These are phyloP conservation scores for Tupiocoris notatus DNA, from an alignment of 2,888 invertebrate species.

Conservation along the genomic window DNA sequence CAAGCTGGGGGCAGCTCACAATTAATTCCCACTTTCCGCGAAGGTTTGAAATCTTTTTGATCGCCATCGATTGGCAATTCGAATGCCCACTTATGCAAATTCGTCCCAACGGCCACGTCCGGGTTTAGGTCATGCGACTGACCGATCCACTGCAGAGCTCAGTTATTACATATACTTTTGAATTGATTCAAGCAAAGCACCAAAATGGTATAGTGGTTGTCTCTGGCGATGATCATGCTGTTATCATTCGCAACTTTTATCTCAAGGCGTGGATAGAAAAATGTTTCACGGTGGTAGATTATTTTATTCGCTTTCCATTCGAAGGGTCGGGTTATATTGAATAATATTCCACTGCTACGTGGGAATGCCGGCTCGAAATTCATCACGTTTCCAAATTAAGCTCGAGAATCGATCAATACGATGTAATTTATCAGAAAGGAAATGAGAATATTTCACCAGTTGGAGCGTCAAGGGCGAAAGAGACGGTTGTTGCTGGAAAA, in stretches of 20 bases:
- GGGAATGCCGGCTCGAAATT: too few species aligned
- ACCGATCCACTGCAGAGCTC: background rate
- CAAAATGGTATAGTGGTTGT: too few species aligned
- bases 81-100: background rate
- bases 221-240: too few species aligned
- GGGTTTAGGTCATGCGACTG: background rate
- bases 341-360: too few species aligned
- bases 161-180: background rate
- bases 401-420: background rate
- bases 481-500: background rate
- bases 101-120: background rate
- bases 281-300: too few species aligned
- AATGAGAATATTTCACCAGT: background rate
- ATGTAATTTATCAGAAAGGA: background rate
- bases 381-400: background rate
- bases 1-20: background rate
- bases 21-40: background rate
- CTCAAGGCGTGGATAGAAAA: too few species aligned
- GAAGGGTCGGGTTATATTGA: too few species aligned
- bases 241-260: too few species aligned
- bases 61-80: background rate
- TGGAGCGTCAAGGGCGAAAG: background rate
- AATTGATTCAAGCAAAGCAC: too few species aligned
- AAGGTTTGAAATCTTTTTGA: background rate
- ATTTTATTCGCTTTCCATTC: too few species aligned